Evolutionary conservation across 1,140 invertebrate genomes (phyloP), one percentile per base, ranked within the genome.

Genomic region (Ditylenchus dipsaci): DNA sequence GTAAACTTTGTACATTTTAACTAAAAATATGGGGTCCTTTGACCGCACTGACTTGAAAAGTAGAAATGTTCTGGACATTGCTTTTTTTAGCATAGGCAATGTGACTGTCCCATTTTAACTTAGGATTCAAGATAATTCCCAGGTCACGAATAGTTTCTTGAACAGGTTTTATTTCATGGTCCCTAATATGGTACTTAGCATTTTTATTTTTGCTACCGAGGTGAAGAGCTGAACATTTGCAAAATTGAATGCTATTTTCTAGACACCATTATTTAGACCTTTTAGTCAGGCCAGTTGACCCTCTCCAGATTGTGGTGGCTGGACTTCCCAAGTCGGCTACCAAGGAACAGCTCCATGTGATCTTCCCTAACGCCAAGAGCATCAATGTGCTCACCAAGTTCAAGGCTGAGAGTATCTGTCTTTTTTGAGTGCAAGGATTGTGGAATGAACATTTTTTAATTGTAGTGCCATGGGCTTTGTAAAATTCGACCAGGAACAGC

Each of bases 261-360:
- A 47, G 21, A 15, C 45, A 47, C n/a, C n/a, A n/a, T n/a, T n/a
- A n/a, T n/a, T 19, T 61, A 29, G 19, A 27, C n/a, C 63, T 65
- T 65, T 65, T 63, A 65, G 63, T 56, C 19, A 26, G 63, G 13
- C 63, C 63, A 21, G 33, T 65, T 19, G 61, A 65, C 19, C 57
- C 57, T 1, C 56, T 65, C 3, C 42, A 65, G 19, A 27, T 65
- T n/a, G 61, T 65, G 19, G n/a, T 65, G 17, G 17, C 42, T 21
- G 63, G 3, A n/a, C n/a, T 65, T 65, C 63, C 63, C n/a, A 65
- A 65, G 19, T n/a, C n/a, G 1, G 27, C 61, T 27, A 21, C 23
- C 17, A 49, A n/a, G 21, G 63, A 65, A 23, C 33, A 63, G 15
- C 42, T 65, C 42, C 23, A 65, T 19, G 33, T 63, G 21, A n/a